Base-by-base conservation (phyloP, 2,113 vertebrate genomes). In the Naja naja region DNA sequence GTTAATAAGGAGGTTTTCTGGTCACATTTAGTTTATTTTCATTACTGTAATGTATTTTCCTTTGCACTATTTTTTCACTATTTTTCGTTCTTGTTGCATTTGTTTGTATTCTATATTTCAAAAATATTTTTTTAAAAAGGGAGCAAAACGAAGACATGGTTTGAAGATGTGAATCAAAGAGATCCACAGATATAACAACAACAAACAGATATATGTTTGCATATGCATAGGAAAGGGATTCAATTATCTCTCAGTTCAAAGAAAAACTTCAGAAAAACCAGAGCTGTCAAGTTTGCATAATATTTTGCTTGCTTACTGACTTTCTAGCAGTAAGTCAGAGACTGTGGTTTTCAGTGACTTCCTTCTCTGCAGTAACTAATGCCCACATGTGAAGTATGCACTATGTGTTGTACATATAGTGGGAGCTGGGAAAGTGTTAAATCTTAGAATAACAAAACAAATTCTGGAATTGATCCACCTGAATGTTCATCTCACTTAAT, bases 331-430 rank as follows among this genome's bases (percentile, higher is more conserved):
- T 89, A 89, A 87, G 56, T 93, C 45, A 87, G 14, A 60, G 49
- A 89, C 93, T 96, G 96, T 96, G 95, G 95, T 96, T 95, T 91
- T 91, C 91, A 55, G 89, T 81, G 89, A 22, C 94, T 97, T 97
- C 97, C 96, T 96, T 94, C 0, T 90, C 7, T 55, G 95, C 92
- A 95, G 93, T 90, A 88, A 91, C 81, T 47, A 74, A 94, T 58
- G 25, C 43, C 87, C 91, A 90, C 20, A 52, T 54, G 3, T 49
- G 39, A 86, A 81, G 25, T 30, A 4, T 27, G 58, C 34, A 25
- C 20, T 45, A 86, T 69, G 60, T 85, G 85, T 16, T 85, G 12
- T 11, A 7, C 30, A 47, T 22, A 23, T 88, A 55, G 52, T 4
- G 9, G n/a, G 18, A 39, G 18, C 34, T 81, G 74, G 74, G 7